These are phyloP conservation scores for Zelostemma sp. DNA, from an alignment of 1,140 invertebrate genomes.

Conservation along the genomic window DNA sequence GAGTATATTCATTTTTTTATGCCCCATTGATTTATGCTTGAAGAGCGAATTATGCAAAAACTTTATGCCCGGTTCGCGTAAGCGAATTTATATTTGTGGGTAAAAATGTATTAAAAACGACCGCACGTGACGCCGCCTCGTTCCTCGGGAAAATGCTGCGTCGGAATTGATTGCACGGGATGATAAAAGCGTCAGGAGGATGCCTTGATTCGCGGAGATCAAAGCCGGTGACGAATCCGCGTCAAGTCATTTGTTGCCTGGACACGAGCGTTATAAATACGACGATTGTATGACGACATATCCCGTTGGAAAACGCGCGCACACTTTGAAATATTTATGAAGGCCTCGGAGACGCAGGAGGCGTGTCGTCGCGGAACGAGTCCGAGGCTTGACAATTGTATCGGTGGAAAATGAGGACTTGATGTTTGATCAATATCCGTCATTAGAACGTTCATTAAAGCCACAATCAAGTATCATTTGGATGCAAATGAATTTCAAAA, in stretches of 20 bases:
- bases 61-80: background rate
- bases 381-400: too few species aligned
- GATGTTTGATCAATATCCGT: conserved; percentile 6
- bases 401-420: too few species aligned
- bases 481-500: conserved; percentile 30
- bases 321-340: conserved; percentile 38
- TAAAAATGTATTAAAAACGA: conserved; percentile 11
- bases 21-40: background rate
- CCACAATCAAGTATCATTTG: conserved; percentile 31
- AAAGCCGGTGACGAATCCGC: conserved; percentile 17
- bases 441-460: conserved; percentile 36
- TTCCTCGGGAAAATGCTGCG: background rate
- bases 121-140: background rate
- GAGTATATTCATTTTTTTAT: background rate
- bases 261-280: conserved; percentile 19
- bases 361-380: background rate
- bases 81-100: conserved; percentile 14
- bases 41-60: background rate
- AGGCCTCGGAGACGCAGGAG: background rate
- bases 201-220: conserved; percentile 37
- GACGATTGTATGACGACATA: conserved; percentile 36
- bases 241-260: conserved; percentile 9
- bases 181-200: conserved; percentile 16
- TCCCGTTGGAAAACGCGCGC: conserved; percentile 20
- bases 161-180: conserved; percentile 9